Conservation (phyloP, 2,797 vertebrate species). For the Phrynocephalus forsythii region DNA sequence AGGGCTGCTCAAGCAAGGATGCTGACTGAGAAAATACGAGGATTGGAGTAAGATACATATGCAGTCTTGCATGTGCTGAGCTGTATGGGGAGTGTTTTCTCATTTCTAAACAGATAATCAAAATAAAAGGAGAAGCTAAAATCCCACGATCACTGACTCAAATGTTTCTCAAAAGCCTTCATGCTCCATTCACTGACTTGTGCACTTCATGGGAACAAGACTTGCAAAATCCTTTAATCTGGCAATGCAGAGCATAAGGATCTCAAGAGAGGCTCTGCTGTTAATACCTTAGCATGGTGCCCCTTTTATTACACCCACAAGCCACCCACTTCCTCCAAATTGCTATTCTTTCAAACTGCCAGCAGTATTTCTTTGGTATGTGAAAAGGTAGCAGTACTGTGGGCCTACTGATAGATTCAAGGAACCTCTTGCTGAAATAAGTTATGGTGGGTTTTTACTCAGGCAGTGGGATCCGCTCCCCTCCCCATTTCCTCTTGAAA, state of each 20-base stretch:
- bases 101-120: constrained; percentile 11
- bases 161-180: constrained; percentile 35
- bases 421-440: constrained; percentile 65
- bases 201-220: constrained; percentile 37
- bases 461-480: constrained; percentile 59
- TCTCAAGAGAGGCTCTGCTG: constrained; percentile 67
- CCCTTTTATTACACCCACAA: constrained; percentile 74
- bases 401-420: constrained; percentile 63
- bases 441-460: constrained; percentile 67
- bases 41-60: background rate
- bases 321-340: constrained; percentile 66
- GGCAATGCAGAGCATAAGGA: constrained; percentile 58
- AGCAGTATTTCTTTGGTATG: constrained; percentile 69
- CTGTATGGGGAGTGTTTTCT: background rate
- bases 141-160: background rate
- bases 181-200: background rate
- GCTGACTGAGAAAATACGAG: background rate
- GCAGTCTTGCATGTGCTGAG: background rate
- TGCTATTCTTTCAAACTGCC: constrained; percentile 70
- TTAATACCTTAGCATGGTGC: constrained; percentile 54
- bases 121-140: background rate
- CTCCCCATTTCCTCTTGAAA: constrained; percentile 42
- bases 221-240: constrained; percentile 58
- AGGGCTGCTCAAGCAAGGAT: background rate
- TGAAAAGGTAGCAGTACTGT: constrained; percentile 49